phyloP scores from a whole-genome alignment of 2,888 invertebrate genomes.

The Synergus umbraculus region DNA sequence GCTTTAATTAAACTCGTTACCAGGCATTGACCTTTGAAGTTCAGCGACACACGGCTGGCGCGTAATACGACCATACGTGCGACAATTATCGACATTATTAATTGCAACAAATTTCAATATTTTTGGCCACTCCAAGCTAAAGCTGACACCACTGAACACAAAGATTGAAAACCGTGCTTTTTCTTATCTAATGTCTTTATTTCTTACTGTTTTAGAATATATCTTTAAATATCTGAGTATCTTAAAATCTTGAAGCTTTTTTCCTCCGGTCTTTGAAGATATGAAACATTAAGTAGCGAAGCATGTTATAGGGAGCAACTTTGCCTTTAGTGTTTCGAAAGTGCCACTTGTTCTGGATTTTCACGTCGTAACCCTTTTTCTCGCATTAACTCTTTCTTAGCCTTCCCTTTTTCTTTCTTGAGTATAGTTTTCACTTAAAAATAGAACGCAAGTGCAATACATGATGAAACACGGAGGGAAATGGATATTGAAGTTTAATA shows the following conservation, averaged over 20 bases:
- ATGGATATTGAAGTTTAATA: too few relatives aligned
- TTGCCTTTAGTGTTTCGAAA: background rate
- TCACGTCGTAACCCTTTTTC: background rate
- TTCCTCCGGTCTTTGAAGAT: constrained; percentile 1
- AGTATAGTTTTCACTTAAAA: too few relatives aligned
- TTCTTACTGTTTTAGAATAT: background rate
- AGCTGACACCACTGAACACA: constrained; percentile 4
- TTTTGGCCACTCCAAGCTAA: constrained; percentile 20
- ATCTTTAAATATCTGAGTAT: background rate
- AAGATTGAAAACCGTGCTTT: background rate
- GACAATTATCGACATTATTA: constrained; percentile 68
- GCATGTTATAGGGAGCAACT: background rate
- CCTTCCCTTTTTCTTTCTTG: background rate
- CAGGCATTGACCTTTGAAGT: constrained; percentile 71
- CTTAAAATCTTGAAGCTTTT: constrained; percentile 12
- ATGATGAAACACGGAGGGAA: too few relatives aligned
- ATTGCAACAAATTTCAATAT: constrained; percentile 48
- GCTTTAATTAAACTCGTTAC: constrained; percentile 70
- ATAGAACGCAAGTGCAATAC: too few relatives aligned
- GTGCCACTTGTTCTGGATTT: constrained; percentile 28
- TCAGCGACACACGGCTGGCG: constrained; percentile 60
- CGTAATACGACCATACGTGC: constrained; percentile 52
- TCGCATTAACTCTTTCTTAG: background rate
- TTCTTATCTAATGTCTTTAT: background rate
- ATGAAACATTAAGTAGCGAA: constrained; percentile 1